Base-by-base conservation (phyloP, 2,797 vertebrate genomes). In the Fundulus diaphanus region DNA sequence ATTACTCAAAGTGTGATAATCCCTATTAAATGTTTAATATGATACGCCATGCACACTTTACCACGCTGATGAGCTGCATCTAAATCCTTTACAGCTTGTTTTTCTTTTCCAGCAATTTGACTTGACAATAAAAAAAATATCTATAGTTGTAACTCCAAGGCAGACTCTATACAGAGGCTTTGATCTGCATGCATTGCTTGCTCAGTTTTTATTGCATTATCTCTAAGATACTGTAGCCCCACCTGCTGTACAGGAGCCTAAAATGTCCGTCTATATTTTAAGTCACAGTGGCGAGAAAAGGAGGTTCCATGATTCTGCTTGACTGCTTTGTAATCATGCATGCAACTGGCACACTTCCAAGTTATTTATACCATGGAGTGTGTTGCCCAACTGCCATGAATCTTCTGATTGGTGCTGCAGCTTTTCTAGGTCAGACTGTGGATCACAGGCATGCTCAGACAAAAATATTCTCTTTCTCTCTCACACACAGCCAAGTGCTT, bases 371-470 rank as follows among this genome's bases (percentile, higher is more conserved):
- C 92, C 77, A 84, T 83, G 79, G 73, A 85, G 91, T 33, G 85
- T 90, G 88, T 92, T 88, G 89, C 88, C 90, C 89, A 89, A 90
- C 84, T 90, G 90, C 86, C 90, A 88, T 67, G 56, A 70, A 86
- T 82, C 81, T 78, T 82, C 82, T 87, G 90, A 92, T 86, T 93
- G 92, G 89, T 84, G 76, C 82, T 67, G 67, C 82, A 84, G 92
- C 87, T 93, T 95, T 96, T 96, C 92, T 95, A 90, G 94, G 95
- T 96, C 94, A 95, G 89, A 91, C 82, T 44, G 74, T 75, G 76
- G 88, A 88, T 88, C 81, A 68, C 82, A 86, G 42, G 56, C 80
- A 68, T 54, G 76, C 56, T 67, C 72, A 77, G 69, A 73, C 77
- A 78, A 78, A 88, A 83, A 91, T 83, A 83, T 88, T 86, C 86